These are phyloP conservation scores for Spinus pinus DNA, from an alignment of 2,797 vertebrate genomes.

Conservation along the genomic window DNA sequence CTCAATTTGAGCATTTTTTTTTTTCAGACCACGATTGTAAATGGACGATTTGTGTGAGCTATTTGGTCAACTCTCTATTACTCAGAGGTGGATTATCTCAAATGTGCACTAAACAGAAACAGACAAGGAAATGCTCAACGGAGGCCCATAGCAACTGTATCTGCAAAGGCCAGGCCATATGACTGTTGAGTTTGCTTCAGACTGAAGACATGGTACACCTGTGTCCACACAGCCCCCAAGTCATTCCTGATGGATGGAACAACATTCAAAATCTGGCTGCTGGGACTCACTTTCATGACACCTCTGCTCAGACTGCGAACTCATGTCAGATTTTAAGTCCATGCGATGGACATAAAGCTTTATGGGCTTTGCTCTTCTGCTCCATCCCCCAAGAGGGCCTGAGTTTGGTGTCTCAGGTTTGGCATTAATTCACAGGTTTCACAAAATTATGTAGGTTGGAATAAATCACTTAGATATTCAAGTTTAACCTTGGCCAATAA, in stretches of 20 bases:
- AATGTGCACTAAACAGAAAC: background rate
- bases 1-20: background rate
- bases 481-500: background rate
- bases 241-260: background rate
- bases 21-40: background rate
- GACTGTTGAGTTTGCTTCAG: background rate
- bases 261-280: background rate
- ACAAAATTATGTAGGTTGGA: background rate
- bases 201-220: fast-evolving
- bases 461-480: background rate
- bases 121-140: fast-evolving
- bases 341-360: fast-evolving
- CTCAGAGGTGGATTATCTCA: background rate
- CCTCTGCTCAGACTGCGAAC: background rate
- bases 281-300: background rate
- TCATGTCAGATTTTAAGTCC: background rate
- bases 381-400: no score
- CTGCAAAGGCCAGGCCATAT: background rate
- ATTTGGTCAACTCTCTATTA: background rate
- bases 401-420: background rate
- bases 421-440: background rate
- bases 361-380: background rate
- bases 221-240: background rate
- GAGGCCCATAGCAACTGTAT: fast-evolving
- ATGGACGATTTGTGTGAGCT: background rate